Conservation (phyloP, 2,888 invertebrate genomes). For the Dugesia japonica region DNA sequence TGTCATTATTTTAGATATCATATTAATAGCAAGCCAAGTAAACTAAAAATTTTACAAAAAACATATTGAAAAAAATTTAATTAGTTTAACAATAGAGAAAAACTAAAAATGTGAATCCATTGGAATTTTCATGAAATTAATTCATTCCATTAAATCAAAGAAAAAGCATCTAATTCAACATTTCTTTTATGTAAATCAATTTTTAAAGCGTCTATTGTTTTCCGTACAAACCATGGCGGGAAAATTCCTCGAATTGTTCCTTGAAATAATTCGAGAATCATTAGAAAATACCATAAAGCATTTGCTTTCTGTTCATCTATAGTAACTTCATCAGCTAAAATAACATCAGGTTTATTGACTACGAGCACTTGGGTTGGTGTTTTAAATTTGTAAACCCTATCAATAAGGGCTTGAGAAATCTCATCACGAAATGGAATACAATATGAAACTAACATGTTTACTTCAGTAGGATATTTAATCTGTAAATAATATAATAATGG, state of each 20-base stretch:
- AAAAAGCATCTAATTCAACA: no score
- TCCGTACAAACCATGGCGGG: background rate
- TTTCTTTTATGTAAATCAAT: background rate
- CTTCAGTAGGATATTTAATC: background rate
- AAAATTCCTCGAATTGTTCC: background rate
- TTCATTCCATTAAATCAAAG: no score
- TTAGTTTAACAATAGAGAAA: no score
- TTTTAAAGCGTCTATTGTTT: background rate
- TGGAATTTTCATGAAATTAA: no score
- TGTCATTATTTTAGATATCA: no score
- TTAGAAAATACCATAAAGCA: background rate
- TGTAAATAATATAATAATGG: background rate
- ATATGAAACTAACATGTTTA: background rate
- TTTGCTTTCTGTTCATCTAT: background rate
- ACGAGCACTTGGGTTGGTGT: background rate
- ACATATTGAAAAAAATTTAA: no score
- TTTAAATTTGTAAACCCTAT: background rate
- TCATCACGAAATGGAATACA: background rate
- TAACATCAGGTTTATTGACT: background rate
- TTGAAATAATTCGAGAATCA: conserved; percentile 7
- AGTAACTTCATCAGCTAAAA: background rate
- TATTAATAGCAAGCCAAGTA: no score
- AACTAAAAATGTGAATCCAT: no score
- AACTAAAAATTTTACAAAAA: no score
- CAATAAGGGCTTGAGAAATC: background rate